phyloP scores from a whole-genome alignment of 2,888 invertebrate species.

The Agriopis marginaria region DNA sequence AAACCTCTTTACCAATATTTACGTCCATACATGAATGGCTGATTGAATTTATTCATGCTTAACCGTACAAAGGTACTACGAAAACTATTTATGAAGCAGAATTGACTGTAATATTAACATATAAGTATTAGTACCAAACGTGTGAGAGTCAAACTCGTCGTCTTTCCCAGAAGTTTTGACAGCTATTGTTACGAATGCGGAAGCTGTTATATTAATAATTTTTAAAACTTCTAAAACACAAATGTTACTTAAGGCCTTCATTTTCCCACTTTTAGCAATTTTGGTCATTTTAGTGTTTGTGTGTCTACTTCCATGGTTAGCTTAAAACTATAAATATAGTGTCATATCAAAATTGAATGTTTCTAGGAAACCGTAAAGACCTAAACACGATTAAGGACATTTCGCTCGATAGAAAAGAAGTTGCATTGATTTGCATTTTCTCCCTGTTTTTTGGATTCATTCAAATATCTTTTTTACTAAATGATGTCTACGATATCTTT shows the following conservation, averaged over 20 bases:
- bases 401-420: too few species aligned
- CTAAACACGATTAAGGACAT: too few species aligned
- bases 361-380: too few species aligned
- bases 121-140: conserved; percentile 46
- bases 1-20: conserved; percentile 48
- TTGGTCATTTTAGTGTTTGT: too few species aligned
- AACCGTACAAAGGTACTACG: conserved; percentile 39
- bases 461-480: too few species aligned
- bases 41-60: conserved; percentile 52
- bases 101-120: conserved; percentile 63
- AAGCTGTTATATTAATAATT: conserved; percentile 57
- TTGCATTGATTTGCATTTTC: too few species aligned
- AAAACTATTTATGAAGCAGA: conserved; percentile 54
- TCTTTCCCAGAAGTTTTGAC: conserved; percentile 55
- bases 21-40: conserved; percentile 43
- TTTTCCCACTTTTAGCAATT: too few species aligned
- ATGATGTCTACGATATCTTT: too few species aligned
- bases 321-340: too few species aligned
- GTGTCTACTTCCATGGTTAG: too few species aligned
- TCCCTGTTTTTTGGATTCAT: too few species aligned
- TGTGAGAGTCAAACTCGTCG: conserved; percentile 58
- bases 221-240: conserved; percentile 49
- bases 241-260: conserved; percentile 28
- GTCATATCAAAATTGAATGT: too few species aligned
- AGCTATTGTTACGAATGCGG: conserved; percentile 52